These are phyloP conservation scores for Phocides pigmalion DNA, from an alignment of 1,140 invertebrate species.

Conservation along the genomic window DNA sequence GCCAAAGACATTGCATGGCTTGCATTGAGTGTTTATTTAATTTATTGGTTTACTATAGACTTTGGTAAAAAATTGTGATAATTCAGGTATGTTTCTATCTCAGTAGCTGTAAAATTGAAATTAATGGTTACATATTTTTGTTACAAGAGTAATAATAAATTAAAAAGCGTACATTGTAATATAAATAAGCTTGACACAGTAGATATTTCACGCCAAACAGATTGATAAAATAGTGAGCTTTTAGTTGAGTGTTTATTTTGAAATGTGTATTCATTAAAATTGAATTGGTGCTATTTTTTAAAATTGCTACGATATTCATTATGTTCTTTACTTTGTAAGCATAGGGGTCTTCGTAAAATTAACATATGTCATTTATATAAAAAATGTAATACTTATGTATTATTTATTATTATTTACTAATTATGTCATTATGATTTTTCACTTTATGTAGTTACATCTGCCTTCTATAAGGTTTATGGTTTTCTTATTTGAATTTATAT, in stretches of 20 bases:
- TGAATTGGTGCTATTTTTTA: slow-evolving; percentile 63
- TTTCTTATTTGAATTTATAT: too few relatives aligned
- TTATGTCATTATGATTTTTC: too few relatives aligned
- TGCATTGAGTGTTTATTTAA: not conserved
- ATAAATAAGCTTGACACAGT: not conserved
- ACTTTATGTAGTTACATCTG: too few relatives aligned
- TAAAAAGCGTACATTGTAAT: slow-evolving; percentile 1
- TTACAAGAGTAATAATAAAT: not conserved
- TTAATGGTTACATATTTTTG: not conserved
- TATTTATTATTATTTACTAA: too few relatives aligned
- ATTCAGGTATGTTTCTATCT: too few relatives aligned
- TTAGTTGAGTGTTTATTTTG: slow-evolving; percentile 24
- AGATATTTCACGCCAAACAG: not conserved
- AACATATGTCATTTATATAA: too few relatives aligned
- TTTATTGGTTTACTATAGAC: not conserved
- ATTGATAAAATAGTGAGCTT: not conserved
- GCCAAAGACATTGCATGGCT: slow-evolving; percentile 48
- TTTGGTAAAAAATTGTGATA: not conserved
- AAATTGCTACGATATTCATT: slow-evolving; percentile 28
- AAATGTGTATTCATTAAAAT: slow-evolving; percentile 33
- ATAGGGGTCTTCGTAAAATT: not conserved
- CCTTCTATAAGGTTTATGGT: too few relatives aligned
- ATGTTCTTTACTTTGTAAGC: slow-evolving; percentile 1
- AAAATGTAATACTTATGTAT: too few relatives aligned
- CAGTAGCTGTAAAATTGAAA: not conserved